Conservation (phyloP, 2,888 invertebrate species). For the Phymatocera aterrima region DNA sequence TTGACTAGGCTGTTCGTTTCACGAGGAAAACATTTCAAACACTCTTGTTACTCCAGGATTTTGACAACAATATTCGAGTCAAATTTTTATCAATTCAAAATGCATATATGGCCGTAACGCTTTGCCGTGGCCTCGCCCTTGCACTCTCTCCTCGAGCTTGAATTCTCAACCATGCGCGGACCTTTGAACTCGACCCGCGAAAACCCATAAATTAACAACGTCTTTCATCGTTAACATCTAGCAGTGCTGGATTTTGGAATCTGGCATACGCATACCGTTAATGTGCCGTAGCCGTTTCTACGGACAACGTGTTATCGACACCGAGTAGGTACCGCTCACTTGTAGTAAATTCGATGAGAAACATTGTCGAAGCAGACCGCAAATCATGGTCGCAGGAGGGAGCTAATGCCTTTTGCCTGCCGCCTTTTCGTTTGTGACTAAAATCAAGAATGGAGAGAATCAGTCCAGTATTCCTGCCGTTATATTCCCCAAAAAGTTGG, state of each 20-base stretch:
- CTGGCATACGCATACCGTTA: neutral
- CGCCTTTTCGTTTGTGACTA: neutral
- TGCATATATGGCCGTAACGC: too few relatives aligned
- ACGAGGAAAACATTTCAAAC: neutral
- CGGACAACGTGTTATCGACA: conserved; percentile 17
- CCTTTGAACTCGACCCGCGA: conserved; percentile 31
- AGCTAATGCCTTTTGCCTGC: neutral
- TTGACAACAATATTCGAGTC: neutral
- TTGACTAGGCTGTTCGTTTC: neutral
- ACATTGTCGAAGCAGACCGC: neutral
- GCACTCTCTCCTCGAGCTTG: too few relatives aligned
- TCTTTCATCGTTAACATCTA: neutral
- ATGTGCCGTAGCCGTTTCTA: conserved; percentile 18
- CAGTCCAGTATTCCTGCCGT: neutral
- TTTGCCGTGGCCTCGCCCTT: neutral
- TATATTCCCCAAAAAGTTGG: neutral
- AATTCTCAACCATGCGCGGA: neutral
- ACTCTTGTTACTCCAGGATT: neutral
- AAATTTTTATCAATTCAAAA: neutral
- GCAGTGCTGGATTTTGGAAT: neutral
- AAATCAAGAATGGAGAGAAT: neutral
- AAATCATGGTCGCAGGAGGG: neutral
- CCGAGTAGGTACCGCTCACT: neutral
- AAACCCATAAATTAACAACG: neutral
- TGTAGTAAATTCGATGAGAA: neutral